These are phyloP conservation scores for Zophobas morio DNA, from an alignment of 1,140 invertebrate genomes.

Conservation along the genomic window DNA sequence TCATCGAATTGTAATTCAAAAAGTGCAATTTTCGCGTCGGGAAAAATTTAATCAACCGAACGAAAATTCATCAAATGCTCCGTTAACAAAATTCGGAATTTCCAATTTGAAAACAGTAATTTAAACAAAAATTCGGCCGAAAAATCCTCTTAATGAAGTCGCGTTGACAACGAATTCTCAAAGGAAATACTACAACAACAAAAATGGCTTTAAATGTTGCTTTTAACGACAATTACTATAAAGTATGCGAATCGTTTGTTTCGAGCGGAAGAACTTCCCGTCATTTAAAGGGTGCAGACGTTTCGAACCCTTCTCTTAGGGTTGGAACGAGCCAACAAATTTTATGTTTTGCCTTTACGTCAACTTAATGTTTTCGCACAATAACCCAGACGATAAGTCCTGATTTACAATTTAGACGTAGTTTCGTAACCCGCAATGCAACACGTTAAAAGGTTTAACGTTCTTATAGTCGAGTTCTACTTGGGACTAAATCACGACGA, in stretches of 20 bases:
- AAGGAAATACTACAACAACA: neutral
- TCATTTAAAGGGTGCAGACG: slow-evolving; percentile 2
- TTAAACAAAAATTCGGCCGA: too few species aligned
- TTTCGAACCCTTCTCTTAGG: neutral
- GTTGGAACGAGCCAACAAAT: slow-evolving; percentile 1
- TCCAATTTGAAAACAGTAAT: too few species aligned
- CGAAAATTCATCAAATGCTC: too few species aligned
- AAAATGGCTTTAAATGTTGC: neutral
- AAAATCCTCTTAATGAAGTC: neutral
- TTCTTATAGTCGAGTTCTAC: too few species aligned
- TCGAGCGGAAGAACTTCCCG: neutral
- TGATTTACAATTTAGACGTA: neutral
- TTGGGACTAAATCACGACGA: too few species aligned
- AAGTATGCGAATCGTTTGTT: slow-evolving; percentile 2
- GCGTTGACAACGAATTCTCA: neutral
- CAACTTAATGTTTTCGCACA: slow-evolving; percentile 1
- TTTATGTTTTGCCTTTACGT: slow-evolving; percentile 2
- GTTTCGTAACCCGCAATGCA: neutral
- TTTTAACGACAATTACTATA: neutral
- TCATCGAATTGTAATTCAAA: too few species aligned
- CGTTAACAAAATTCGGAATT: too few species aligned
- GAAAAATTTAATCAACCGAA: too few species aligned
- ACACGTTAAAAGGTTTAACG: too few species aligned
- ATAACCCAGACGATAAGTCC: neutral
- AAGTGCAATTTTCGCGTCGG: too few species aligned